Conservation (phyloP, 2,797 vertebrate genomes). For the Sebastes iracundus region DNA sequence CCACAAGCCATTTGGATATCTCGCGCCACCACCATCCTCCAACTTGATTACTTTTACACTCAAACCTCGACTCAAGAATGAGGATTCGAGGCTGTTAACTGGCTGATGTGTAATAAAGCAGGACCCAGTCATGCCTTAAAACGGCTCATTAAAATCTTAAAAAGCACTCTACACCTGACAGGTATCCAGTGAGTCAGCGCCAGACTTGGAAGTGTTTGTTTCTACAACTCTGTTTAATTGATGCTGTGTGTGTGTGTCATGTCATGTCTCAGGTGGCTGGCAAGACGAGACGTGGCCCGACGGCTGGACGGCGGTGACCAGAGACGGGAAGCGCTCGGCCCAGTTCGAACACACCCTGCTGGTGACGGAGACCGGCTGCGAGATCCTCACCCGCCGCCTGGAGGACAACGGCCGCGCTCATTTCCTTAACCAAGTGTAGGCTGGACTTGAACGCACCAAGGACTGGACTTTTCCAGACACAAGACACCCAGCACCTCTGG, state of each 20-base stretch:
- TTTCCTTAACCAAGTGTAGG: conserved; percentile 91
- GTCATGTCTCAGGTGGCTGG: conserved; percentile 89
- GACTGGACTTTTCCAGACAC: conserved; percentile 62
- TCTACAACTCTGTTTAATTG: conserved; percentile 25
- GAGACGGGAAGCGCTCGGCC: conserved; percentile 96
- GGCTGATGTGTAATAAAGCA: background rate
- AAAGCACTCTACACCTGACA: background rate
- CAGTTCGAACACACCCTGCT: conserved; percentile 98
- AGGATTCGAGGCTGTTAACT: background rate
- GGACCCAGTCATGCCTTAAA: conserved; percentile 3
- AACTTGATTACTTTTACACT: background rate
- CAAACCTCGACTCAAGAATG: background rate
- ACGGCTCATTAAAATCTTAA: background rate
- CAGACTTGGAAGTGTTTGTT: background rate
- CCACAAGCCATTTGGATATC: no score
- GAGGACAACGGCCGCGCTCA: conserved; percentile 91
- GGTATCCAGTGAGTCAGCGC: background rate
- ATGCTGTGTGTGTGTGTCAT: conserved; percentile 1
- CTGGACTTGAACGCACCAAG: conserved; percentile 22
- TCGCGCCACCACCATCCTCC: no score
- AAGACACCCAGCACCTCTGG: conserved; percentile 36
- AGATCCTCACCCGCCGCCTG: conserved; percentile 92
- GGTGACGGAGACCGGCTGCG: conserved; percentile 96
- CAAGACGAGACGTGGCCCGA: conserved; percentile 99
- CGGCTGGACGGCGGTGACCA: conserved; percentile 96